Percentiles rank a stretch among this genome's conserved stretches.
Conservation (phyloP, 2,888 invertebrate genomes). For the Zootermopsis nevadensis region DNA sequence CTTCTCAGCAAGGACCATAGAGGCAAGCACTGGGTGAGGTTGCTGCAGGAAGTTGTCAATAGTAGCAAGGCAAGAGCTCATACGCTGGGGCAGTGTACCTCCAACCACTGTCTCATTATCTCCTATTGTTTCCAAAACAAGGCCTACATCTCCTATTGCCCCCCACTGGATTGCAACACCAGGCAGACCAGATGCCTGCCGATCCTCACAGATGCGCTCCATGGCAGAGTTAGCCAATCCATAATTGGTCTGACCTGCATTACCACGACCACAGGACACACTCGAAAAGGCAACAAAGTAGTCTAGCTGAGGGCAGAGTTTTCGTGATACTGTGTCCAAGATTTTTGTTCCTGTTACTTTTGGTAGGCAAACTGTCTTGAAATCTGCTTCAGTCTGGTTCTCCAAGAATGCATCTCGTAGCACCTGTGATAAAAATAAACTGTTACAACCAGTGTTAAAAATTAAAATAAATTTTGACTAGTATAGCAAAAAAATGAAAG, state of each 20-base stretch:
- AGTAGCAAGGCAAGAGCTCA: slow-evolving; percentile 90
- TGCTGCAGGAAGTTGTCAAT: slow-evolving; percentile 92
- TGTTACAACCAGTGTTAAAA: not conserved
- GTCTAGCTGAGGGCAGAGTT: slow-evolving; percentile 82
- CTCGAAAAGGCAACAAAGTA: slow-evolving; percentile 98
- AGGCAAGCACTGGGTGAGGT: slow-evolving; percentile 83
- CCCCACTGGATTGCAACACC: slow-evolving; percentile 98
- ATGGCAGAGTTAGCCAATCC: slow-evolving; percentile 97
- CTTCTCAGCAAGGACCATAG: slow-evolving; percentile 90
- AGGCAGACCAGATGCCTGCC: slow-evolving; percentile 84
- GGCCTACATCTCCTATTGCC: slow-evolving; percentile 97
- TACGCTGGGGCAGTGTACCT: slow-evolving; percentile 95
- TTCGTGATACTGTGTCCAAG: slow-evolving; percentile 83
- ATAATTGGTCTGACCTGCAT: slow-evolving; percentile 96
- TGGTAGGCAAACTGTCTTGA: slow-evolving; percentile 82
- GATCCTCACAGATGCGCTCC: slow-evolving; percentile 93
- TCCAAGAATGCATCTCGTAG: slow-evolving; percentile 88
- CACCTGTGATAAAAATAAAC: slow-evolving; percentile 63
- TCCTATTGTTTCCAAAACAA: slow-evolving; percentile 90
- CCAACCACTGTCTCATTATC: slow-evolving; percentile 92
- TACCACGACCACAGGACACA: slow-evolving; percentile 96
- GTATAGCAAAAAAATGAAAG: too few relatives aligned
- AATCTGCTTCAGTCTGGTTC: slow-evolving; percentile 84
- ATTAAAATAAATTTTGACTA: too few relatives aligned
- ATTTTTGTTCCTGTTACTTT: slow-evolving; percentile 85